These are phyloP conservation scores for Lasioglossum lativentre DNA, from an alignment of 2,888 invertebrate species.

Conservation along the genomic window DNA sequence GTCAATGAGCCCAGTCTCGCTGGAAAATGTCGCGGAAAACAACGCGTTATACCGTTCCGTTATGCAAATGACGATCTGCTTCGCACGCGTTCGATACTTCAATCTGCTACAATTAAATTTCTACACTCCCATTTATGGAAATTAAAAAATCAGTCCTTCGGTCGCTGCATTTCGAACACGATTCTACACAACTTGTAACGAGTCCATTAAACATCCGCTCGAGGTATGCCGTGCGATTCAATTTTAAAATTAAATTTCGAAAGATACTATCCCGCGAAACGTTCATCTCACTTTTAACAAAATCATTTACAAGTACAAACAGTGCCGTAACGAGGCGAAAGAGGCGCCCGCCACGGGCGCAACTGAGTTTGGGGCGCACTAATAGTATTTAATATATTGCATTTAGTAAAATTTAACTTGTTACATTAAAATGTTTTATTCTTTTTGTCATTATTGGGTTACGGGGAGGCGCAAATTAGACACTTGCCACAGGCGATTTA, in stretches of 20 bases:
- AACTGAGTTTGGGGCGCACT: too few relatives aligned
- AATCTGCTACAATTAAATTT: conserved; percentile 41
- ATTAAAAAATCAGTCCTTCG: not conserved
- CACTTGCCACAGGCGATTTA: too few relatives aligned
- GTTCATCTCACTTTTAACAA: not conserved
- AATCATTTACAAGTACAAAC: not conserved
- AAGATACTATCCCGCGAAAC: not conserved
- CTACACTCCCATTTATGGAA: not conserved
- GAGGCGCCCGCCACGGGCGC: too few relatives aligned
- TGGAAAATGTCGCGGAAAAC: conserved; percentile 59
- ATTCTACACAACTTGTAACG: not conserved
- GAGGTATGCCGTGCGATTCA: too few relatives aligned
- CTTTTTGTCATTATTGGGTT: too few relatives aligned
- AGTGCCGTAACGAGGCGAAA: too few relatives aligned
- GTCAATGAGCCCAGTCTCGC: conserved; percentile 49
- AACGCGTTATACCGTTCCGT: conserved; percentile 58
- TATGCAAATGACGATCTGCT: conserved; percentile 40
- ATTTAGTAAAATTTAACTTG: too few relatives aligned
- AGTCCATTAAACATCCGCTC: not conserved
- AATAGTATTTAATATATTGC: too few relatives aligned
- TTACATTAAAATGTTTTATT: too few relatives aligned
- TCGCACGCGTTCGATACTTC: conserved; percentile 34
- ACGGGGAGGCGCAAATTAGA: too few relatives aligned
- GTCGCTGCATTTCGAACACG: not conserved
- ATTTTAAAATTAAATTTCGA: not conserved